Conservation (phyloP, 2,888 invertebrate species). For the Acronicta aceris region DNA sequence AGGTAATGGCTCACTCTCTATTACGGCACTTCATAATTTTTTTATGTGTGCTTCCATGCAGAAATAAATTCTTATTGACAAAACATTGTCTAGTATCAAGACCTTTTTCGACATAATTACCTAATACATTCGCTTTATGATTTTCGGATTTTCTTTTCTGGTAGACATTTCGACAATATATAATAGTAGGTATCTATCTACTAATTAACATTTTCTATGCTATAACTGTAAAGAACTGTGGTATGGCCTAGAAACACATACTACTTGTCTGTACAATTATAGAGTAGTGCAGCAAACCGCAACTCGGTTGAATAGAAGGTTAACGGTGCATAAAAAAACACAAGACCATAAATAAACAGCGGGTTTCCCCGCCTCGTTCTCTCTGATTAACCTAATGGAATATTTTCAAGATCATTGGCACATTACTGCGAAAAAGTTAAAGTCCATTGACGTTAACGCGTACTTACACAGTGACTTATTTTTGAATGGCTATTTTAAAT, state of each 20-base stretch:
- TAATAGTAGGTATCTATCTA: no score
- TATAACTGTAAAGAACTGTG: background rate
- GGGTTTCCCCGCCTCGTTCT: conserved; percentile 31
- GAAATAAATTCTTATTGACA: no score
- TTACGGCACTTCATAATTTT: no score
- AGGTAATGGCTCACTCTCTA: no score
- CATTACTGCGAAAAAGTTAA: conserved; percentile 6
- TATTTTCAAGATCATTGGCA: conserved; percentile 40
- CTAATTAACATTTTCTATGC: background rate
- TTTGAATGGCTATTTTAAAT: conserved; percentile 5
- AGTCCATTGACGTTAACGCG: conserved; percentile 8
- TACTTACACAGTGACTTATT: conserved; percentile 2
- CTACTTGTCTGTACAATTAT: conserved; percentile 7
- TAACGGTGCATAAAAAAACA: conserved; percentile 25
- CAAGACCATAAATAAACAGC: conserved; percentile 5
- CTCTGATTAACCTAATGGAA: conserved; percentile 26
- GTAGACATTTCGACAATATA: no score
- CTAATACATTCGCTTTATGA: no score
- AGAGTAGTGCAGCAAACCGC: conserved; percentile 26
- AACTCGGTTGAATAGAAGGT: conserved; percentile 28
- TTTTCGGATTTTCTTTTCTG: no score
- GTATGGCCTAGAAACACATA: conserved; percentile 17
- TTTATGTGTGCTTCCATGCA: no score
- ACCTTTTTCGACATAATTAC: no score
- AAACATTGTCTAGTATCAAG: no score